Evolutionary conservation across 2,113 vertebrate genomes (phyloP).

Genomic region (Zosterops borbonicus): DNA sequence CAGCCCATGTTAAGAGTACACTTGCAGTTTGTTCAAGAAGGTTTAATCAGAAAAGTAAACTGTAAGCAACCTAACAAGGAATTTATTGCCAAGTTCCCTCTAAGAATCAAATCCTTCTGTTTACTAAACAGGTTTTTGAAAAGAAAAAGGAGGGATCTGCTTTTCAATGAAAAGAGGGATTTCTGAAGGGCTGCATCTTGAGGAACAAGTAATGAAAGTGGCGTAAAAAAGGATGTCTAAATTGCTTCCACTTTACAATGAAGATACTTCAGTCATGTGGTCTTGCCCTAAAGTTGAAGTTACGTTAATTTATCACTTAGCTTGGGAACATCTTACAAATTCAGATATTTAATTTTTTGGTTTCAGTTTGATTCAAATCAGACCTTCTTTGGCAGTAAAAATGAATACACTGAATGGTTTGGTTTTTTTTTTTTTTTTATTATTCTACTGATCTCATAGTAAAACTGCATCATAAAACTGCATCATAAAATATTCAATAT

Average conservation of each 20-base stretch:
- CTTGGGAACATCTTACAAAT: background rate
- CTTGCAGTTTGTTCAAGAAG: slow-evolving; percentile 58
- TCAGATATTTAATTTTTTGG: background rate
- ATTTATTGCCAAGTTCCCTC: slow-evolving; percentile 55
- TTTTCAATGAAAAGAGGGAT: slow-evolving; percentile 22
- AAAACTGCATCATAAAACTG: background rate
- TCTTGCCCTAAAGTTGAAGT: background rate
- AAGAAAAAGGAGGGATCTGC: slow-evolving; percentile 38
- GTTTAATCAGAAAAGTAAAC: slow-evolving; percentile 69
- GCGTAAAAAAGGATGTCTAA: background rate
- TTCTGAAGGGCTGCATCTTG: slow-evolving; percentile 25
- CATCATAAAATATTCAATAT: background rate
- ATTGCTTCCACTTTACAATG: background rate
- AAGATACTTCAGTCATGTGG: background rate
- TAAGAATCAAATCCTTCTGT: slow-evolving; percentile 54
- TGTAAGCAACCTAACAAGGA: slow-evolving; percentile 57
- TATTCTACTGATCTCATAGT: background rate
- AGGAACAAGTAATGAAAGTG: slow-evolving; percentile 8
- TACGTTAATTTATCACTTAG: background rate
- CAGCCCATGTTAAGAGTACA: slow-evolving; percentile 48
- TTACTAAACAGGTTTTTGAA: slow-evolving; percentile 49
- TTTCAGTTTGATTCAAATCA: background rate
- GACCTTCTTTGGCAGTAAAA: background rate
- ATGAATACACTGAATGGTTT: rapidly evolving
- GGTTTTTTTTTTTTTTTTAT: background rate